phyloP scores from a whole-genome alignment of 92 coral and sea anemone species.

The Ricordea florida region DNA sequence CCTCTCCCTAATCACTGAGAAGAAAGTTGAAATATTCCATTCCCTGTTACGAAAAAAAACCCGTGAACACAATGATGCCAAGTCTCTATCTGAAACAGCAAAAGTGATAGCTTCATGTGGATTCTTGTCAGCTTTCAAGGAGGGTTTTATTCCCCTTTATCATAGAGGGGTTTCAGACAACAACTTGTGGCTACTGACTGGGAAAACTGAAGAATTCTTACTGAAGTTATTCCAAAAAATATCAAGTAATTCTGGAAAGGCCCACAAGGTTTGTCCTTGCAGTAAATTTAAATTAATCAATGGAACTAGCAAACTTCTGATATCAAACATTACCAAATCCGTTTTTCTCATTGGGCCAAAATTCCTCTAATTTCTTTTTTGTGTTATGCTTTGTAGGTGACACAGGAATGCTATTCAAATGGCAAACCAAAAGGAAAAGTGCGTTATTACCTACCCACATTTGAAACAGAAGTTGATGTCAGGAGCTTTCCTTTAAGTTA shows the following conservation, averaged over 20 bases:
- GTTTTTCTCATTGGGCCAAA: too few relatives aligned
- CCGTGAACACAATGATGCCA: conserved; percentile 14
- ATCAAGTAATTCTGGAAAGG: conserved; percentile 21
- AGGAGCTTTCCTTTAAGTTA: too few relatives aligned
- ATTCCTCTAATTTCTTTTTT: too few relatives aligned
- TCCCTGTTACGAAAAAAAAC: conserved; percentile 31
- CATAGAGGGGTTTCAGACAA: neutral
- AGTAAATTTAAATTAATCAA: neutral
- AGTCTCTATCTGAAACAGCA: conserved; percentile 14
- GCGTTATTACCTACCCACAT: too few relatives aligned
- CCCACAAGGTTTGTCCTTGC: conserved; percentile 12
- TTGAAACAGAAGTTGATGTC: too few relatives aligned
- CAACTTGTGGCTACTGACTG: conserved; percentile 44
- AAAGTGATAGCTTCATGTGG: conserved; percentile 33
- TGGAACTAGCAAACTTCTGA: too few relatives aligned
- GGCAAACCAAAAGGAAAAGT: too few relatives aligned
- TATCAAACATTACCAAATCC: too few relatives aligned
- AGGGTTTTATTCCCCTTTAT: conserved; percentile 25
- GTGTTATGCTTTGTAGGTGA: too few relatives aligned
- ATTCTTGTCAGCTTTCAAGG: conserved; percentile 31
- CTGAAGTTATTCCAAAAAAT: conserved; percentile 17
- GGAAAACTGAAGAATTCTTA: conserved; percentile 47
- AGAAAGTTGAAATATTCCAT: conserved; percentile 56
- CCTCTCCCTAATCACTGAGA: conserved; percentile 49
- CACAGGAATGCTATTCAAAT: too few relatives aligned